phyloP scores from a whole-genome alignment of 2,888 invertebrate species.

The Nysson spinosus region DNA sequence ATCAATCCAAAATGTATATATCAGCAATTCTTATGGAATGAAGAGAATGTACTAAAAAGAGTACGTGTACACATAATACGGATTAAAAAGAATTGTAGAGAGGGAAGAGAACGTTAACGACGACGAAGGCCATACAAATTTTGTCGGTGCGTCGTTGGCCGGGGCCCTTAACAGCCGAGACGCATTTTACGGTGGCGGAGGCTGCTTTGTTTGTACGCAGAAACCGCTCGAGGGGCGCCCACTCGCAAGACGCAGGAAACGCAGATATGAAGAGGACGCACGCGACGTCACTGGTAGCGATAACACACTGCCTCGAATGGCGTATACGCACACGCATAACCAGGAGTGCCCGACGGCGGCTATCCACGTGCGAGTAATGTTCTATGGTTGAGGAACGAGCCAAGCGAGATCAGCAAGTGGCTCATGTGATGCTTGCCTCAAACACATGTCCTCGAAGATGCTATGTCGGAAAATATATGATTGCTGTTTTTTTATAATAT shows the following conservation, averaged over 20 bases:
- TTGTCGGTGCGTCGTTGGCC: conserved; percentile 15
- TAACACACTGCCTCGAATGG: conserved; percentile 34
- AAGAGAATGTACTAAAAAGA: too few species aligned
- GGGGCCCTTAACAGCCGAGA: conserved; percentile 28
- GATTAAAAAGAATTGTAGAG: too few species aligned
- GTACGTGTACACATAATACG: too few species aligned
- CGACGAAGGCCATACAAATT: conserved; percentile 37
- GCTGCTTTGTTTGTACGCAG: conserved; percentile 70
- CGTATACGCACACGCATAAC: conserved; percentile 44
- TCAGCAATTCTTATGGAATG: too few species aligned
- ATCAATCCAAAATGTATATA: too few species aligned
- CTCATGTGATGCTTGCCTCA: too few species aligned
- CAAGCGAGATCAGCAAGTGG: too few species aligned
- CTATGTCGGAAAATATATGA: too few species aligned
- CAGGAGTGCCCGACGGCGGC: background rate
- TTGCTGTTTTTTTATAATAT: too few species aligned
- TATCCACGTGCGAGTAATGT: conserved; percentile 13
- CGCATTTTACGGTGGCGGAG: conserved; percentile 43
- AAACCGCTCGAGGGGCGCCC: conserved; percentile 68
- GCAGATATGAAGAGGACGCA: conserved; percentile 49
- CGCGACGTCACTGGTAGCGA: conserved; percentile 55
- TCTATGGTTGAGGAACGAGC: too few species aligned
- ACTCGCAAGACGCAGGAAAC: conserved; percentile 63
- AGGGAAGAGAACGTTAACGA: background rate
- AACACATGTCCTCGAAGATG: too few species aligned